phyloP scores from a whole-genome alignment of 2,797 vertebrate genomes.

The Huso huso region DNA sequence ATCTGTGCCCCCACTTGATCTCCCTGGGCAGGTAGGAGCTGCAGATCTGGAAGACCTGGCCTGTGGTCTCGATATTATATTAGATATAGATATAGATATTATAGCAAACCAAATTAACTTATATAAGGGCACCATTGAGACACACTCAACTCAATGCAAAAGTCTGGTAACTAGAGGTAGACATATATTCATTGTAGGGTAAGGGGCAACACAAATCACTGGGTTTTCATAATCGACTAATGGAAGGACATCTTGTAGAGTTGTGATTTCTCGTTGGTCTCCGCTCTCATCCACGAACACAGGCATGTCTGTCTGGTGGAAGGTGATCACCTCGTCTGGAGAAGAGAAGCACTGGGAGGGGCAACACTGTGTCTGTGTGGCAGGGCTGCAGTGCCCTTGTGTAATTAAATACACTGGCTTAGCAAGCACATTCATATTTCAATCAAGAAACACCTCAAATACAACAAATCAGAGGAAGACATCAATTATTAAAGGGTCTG shows the following conservation, averaged over 20 bases:
- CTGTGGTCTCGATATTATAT: too few species aligned
- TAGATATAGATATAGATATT: too few species aligned
- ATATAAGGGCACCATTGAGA: too few species aligned
- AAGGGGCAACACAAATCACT: background rate
- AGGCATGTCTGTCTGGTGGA: background rate
- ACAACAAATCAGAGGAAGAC: background rate
- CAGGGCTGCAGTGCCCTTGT: too few species aligned
- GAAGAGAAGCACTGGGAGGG: background rate
- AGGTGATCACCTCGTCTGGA: background rate
- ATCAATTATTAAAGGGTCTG: background rate
- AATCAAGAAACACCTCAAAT: background rate
- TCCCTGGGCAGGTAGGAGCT: slow-evolving; percentile 6
- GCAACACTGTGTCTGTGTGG: too few species aligned
- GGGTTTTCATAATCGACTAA: too few species aligned
- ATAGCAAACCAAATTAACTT: too few species aligned
- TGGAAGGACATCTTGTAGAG: background rate
- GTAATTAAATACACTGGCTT: too few species aligned
- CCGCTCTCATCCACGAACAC: slow-evolving; percentile 1
- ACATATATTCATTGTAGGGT: background rate
- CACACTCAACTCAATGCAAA: too few species aligned
- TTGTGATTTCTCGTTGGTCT: background rate
- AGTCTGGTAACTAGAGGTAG: too few species aligned
- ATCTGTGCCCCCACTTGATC: slow-evolving; percentile 8
- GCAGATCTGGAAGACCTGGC: background rate
- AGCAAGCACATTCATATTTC: background rate